These are phyloP conservation scores for Phalacrocorax brasilianus DNA, from an alignment of 2,113 vertebrate species.

Conservation along the genomic window DNA sequence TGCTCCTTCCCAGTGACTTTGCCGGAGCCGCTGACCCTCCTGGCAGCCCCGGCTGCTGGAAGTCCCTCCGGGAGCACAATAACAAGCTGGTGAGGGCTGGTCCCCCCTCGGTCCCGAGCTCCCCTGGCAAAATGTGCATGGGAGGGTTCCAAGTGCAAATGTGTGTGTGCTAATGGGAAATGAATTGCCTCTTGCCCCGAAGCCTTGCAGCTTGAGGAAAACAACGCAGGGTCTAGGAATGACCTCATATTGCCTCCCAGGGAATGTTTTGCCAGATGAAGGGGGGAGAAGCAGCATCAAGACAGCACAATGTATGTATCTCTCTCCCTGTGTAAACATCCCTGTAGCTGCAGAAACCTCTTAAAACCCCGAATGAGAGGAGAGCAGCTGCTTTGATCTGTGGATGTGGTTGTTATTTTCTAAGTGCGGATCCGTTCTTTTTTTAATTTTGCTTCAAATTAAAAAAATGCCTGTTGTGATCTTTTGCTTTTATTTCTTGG, in stretches of 20 bases:
- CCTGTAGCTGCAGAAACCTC: slow-evolving; percentile 63
- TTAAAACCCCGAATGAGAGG: slow-evolving; percentile 49
- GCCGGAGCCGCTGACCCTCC: background rate
- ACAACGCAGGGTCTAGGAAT: slow-evolving; percentile 53
- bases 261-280: slow-evolving; percentile 63
- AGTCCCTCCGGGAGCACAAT: background rate
- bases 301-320: slow-evolving; percentile 58
- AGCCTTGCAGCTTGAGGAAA: slow-evolving; percentile 61
- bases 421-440: slow-evolving; percentile 39
- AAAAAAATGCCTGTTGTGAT: slow-evolving; percentile 66
- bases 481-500: slow-evolving; percentile 61
- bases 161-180: slow-evolving; percentile 58
- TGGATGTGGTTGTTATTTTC: slow-evolving; percentile 64
- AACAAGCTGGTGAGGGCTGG: background rate
- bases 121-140: background rate
- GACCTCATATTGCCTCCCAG: slow-evolving; percentile 61
- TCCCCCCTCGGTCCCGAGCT: background rate
- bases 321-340: slow-evolving; percentile 66
- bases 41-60: background rate
- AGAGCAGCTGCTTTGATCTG: slow-evolving; percentile 67
- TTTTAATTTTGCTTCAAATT: slow-evolving; percentile 65
- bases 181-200: slow-evolving; percentile 48
- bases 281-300: slow-evolving; percentile 50
- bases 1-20: background rate
- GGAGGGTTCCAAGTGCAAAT: slow-evolving; percentile 33